Evolutionary conservation across 1,140 invertebrate species (phyloP).

Genomic region (Halictus rubicundus): DNA sequence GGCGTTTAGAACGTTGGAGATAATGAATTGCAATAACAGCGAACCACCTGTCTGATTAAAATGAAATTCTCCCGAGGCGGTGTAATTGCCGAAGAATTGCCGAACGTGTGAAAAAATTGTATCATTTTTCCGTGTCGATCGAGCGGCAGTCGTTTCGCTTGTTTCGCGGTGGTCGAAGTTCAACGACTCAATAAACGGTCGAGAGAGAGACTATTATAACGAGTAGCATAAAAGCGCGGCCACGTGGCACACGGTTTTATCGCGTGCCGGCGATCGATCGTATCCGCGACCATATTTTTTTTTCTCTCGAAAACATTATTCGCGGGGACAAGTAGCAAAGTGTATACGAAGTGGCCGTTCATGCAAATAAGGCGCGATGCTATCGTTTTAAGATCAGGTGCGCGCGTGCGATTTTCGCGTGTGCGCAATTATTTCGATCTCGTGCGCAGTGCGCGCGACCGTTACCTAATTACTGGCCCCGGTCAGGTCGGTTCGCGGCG

Average conservation of each 20-base stretch:
- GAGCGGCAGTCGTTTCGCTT: no score
- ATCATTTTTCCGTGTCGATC: no score
- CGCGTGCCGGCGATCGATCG: conserved; percentile 6
- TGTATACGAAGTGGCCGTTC: conserved; percentile 39
- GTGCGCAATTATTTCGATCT: conserved; percentile 20
- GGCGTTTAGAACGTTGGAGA: no score
- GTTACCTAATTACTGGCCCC: conserved; percentile 50
- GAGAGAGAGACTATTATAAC: no score
- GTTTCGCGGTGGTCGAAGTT: no score
- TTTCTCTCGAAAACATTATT: no score
- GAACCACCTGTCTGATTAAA: no score
- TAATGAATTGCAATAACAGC: no score
- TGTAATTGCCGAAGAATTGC: no score
- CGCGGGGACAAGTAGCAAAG: conserved; percentile 26
- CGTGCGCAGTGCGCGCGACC: conserved; percentile 1
- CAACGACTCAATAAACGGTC: no score
- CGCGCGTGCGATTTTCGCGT: conserved; percentile 14
- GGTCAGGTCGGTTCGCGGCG: background rate
- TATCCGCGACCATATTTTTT: conserved; percentile 12
- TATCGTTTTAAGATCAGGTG: conserved; percentile 35
- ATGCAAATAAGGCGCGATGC: conserved; percentile 39
- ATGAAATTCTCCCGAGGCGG: no score
- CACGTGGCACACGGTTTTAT: background rate
- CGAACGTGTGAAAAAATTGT: no score
- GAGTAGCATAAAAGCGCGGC: background rate